Conservation (phyloP, 2,888 invertebrate species). For the Digitonthophagus gazella region DNA sequence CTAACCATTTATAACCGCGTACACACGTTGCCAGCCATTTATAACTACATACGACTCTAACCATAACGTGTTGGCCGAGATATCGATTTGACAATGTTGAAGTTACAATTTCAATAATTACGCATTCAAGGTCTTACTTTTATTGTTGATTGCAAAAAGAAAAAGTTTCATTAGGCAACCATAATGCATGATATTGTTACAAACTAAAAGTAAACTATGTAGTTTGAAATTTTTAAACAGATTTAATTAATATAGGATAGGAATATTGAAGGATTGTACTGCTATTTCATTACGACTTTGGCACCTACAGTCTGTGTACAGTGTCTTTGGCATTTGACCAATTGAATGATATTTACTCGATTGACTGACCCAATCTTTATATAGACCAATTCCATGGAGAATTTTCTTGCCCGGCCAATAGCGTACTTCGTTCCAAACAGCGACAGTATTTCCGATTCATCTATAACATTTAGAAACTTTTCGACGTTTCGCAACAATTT, state of each 20-base stretch:
- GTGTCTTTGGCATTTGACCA: slow-evolving; percentile 46
- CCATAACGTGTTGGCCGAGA: background rate
- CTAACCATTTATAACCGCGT: background rate
- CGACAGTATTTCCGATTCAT: slow-evolving; percentile 22
- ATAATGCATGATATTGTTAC: too few relatives aligned
- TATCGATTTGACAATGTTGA: background rate
- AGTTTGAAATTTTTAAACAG: too few relatives aligned
- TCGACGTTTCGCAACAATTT: background rate
- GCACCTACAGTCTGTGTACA: slow-evolving; percentile 21
- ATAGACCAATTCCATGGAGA: slow-evolving; percentile 46
- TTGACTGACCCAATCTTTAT: slow-evolving; percentile 54
- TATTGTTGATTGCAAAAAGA: background rate
- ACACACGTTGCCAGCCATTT: background rate
- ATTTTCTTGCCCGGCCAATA: slow-evolving; percentile 18
- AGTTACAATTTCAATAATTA: background rate
- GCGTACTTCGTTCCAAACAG: slow-evolving; percentile 13
- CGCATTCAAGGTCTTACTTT: background rate
- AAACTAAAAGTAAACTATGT: too few relatives aligned
- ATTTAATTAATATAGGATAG: background rate
- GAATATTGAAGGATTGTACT: slow-evolving; percentile 2
- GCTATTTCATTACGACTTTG: slow-evolving; percentile 24
- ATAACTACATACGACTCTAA: background rate
- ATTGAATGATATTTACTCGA: slow-evolving; percentile 50
- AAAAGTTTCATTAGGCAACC: background rate
- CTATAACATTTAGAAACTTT: slow-evolving; percentile 4